Evolutionary conservation across 2,113 vertebrate genomes (phyloP).

Genomic region (Platanista minor): DNA sequence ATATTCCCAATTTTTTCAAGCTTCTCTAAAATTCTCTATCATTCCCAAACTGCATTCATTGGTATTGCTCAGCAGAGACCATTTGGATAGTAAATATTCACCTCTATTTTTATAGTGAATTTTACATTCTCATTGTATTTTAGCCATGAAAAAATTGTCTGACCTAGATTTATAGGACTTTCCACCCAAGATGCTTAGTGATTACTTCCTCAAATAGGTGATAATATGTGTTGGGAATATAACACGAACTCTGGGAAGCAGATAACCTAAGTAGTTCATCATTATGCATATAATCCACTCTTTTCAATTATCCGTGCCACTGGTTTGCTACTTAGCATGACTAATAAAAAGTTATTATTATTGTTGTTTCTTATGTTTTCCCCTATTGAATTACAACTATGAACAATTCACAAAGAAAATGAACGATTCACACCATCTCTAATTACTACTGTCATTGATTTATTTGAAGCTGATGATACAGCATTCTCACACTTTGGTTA

Average conservation of each 20-base stretch:
- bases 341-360: constrained; percentile 74
- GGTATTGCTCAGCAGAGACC: neutral
- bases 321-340: constrained; percentile 65
- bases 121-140: constrained; percentile 1
- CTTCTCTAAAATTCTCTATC: neutral
- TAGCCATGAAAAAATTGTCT: neutral
- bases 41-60: neutral
- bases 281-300: constrained; percentile 65
- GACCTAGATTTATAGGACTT: constrained; percentile 31
- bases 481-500: constrained; percentile 51
- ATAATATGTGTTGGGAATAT: constrained; percentile 51
- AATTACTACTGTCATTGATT: constrained; percentile 71
- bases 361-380: constrained; percentile 68
- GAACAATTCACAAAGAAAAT: constrained; percentile 68
- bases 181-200: constrained; percentile 25
- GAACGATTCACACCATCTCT: constrained; percentile 48
- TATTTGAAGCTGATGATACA: constrained; percentile 58
- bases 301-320: constrained; percentile 72
- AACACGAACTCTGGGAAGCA: constrained; percentile 46
- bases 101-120: neutral
- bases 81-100: neutral
- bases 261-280: constrained; percentile 55
- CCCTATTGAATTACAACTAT: constrained; percentile 65
- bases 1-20: neutral
- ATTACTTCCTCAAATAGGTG: constrained; percentile 50